Evolutionary conservation across 2,797 vertebrate genomes (phyloP).

Genomic region (Pipistrellus nathusii): DNA sequence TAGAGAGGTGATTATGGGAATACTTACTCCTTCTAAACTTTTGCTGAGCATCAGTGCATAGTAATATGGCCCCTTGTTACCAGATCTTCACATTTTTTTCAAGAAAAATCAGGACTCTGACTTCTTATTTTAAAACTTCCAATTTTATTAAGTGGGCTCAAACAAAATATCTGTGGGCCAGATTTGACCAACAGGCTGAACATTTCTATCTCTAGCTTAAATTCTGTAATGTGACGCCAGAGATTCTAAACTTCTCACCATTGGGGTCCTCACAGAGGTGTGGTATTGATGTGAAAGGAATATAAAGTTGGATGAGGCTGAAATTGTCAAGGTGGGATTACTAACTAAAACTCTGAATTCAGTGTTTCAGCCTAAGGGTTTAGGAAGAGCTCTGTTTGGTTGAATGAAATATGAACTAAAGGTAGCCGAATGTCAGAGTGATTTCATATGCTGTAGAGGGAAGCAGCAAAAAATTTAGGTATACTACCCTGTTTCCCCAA

Average conservation of each 20-base stretch:
- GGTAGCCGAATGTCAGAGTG: not conserved
- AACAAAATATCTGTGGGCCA: not conserved
- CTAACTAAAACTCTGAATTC: not conserved
- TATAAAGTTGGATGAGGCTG: not conserved
- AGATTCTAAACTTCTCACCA: not conserved
- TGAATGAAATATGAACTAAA: not conserved
- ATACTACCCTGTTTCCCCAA: not conserved
- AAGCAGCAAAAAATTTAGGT: not conserved
- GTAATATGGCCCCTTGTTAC: not conserved
- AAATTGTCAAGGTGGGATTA: not conserved
- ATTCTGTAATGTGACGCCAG: not conserved
- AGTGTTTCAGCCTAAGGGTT: not conserved
- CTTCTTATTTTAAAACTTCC: constrained; percentile 17
- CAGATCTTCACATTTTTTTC: not conserved
- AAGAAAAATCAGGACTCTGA: not conserved
- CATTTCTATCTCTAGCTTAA: not conserved
- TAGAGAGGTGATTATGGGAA: not conserved
- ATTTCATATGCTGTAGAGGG: not conserved
- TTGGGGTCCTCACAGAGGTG: too few species aligned
- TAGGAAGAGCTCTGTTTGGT: not conserved
- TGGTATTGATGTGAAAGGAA: not conserved
- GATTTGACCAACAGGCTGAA: not conserved
- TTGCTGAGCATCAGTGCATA: not conserved
- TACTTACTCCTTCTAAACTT: not conserved
- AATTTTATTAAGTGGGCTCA: not conserved